phyloP scores from a whole-genome alignment of 2,113 vertebrate genomes.

The Onychorhynchus coronatus region DNA sequence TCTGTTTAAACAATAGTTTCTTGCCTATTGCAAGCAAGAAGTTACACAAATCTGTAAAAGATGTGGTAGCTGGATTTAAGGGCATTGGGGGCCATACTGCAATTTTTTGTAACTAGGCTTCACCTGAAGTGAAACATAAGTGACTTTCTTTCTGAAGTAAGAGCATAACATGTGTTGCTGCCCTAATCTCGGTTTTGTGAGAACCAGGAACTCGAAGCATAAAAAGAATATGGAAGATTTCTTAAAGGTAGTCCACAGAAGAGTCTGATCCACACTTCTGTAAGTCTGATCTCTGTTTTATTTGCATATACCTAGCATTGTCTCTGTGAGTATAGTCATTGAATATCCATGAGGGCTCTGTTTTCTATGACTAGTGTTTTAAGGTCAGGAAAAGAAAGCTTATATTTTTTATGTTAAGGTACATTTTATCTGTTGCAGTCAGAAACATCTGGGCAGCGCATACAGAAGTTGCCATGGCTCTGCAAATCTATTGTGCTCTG shows the following conservation, averaged over 20 bases:
- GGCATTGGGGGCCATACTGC: not conserved
- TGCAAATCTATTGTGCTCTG: not conserved
- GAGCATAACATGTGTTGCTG: not conserved
- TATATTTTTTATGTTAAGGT: not conserved
- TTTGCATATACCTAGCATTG: not conserved
- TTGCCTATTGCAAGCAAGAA: constrained; percentile 6
- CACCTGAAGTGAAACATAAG: not conserved
- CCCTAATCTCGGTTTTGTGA: not conserved
- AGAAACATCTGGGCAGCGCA: not conserved
- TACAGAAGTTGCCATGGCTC: not conserved
- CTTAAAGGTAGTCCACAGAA: not conserved
- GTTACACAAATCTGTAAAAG: not conserved
- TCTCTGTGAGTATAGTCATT: not conserved
- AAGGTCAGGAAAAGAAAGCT: not conserved
- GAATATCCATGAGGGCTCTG: not conserved
- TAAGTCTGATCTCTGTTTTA: not conserved
- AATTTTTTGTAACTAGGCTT: not conserved
- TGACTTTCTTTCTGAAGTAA: not conserved
- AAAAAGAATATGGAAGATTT: not conserved
- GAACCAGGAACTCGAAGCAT: not conserved
- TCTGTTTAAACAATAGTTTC: constrained; percentile 19
- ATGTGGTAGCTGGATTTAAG: constrained; percentile 25
- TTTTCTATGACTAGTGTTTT: not conserved
- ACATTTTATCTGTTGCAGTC: not conserved
- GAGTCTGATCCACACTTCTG: not conserved